phyloP scores from a whole-genome alignment of 2,113 vertebrate genomes.

The Pongo abelii region DNA sequence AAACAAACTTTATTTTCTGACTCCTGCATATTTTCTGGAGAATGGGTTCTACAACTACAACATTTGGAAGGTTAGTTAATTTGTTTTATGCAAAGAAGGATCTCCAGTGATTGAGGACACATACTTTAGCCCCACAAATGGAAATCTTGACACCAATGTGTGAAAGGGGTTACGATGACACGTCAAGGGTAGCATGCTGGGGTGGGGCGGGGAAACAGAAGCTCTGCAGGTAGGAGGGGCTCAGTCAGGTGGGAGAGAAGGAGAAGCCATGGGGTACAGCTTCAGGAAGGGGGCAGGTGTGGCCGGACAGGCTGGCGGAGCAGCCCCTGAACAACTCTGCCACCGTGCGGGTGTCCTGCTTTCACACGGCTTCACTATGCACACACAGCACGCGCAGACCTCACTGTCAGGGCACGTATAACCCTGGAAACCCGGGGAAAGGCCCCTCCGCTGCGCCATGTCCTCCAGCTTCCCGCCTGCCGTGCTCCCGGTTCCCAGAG shows the following conservation, averaged over 20 bases:
- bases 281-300: rapidly evolving
- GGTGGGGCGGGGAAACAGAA: rapidly evolving
- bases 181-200: rapidly evolving
- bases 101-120: not conserved
- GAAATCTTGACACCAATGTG: not conserved
- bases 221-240: not conserved
- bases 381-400: rapidly evolving
- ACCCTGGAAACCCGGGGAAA: rapidly evolving
- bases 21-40: not conserved
- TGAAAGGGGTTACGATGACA: rapidly evolving
- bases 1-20: not conserved
- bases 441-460: rapidly evolving
- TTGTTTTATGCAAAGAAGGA: not conserved
- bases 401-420: rapidly evolving
- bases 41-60: not conserved
- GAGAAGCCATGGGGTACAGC: rapidly evolving
- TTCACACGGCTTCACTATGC: rapidly evolving
- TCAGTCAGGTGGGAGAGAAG: too few species aligned
- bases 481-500: rapidly evolving
- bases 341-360: rapidly evolving
- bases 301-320: too few species aligned
- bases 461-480: rapidly evolving
- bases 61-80: too few species aligned
- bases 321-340: too few species aligned
- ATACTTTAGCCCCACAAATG: rapidly evolving